Evolutionary conservation across 2,888 invertebrate genomes (phyloP), one percentile per base, ranked within the genome.

Genomic region (Elysia crispata): DNA sequence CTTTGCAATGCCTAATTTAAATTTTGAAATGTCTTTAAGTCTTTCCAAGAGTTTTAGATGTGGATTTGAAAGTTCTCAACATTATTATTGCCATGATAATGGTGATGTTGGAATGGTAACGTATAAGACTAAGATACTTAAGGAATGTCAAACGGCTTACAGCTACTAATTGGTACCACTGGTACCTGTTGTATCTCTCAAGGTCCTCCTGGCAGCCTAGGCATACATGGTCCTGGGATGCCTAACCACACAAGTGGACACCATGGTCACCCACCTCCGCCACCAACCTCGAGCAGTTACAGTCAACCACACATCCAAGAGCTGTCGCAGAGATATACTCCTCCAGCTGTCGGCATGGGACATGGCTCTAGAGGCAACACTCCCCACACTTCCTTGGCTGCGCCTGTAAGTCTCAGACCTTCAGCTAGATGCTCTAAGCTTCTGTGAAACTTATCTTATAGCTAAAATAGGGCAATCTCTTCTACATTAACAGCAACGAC

Each of bases 151-250:
- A n/a, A n/a, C n/a, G n/a, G n/a, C n/a, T n/a, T n/a, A n/a, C n/a
- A n/a, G n/a, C 41, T 41, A 41, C 41, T 41, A 11, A 11, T 41
- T 11, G 3, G 41, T 41, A 41, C 41, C 41, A 41, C 41, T 41
- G 41, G 41, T 41, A 6, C 41, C 41, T 41, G 41, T 41, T 41
- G 3, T 41, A 11, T 62, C 25, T 33, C n/a, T 33, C 3, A 49
- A 79, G 85, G 66, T 80, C 87, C 15, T 70, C 83, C n/a, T 83
- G 83, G 80, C n/a, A 84, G 86, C 57, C 77, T 83, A 0, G 80
- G 82, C 50, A 81, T 77, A 69, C 83, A 83, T 23, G 81, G 41
- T 41, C 41, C 73, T 74, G 82, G 81, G 67, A 76, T 81, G 13
- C 83, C 84, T 64, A 81, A 81, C 18, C 78, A 84, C 18, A 66